Conservation (phyloP, 2,113 vertebrate species). For the Hiodon tergisus region DNA sequence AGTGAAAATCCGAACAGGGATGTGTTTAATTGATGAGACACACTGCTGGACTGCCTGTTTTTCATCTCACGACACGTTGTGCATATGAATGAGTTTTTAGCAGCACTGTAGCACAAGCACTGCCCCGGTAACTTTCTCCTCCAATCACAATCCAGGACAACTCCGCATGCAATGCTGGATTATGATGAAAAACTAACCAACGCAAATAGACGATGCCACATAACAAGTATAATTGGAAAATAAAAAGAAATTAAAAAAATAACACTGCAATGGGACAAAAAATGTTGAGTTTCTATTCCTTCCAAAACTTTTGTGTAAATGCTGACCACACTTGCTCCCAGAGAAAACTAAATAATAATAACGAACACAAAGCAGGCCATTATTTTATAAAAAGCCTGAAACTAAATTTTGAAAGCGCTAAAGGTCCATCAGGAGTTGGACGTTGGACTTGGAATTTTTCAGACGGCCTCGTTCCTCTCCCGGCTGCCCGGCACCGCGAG, state of each 20-base stretch:
- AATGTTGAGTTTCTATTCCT: no score
- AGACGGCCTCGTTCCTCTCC: background rate
- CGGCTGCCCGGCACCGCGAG: background rate
- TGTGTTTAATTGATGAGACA: background rate
- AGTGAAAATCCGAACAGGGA: background rate
- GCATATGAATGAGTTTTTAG: constrained; percentile 8
- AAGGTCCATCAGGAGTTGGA: no score
- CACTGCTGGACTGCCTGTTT: background rate
- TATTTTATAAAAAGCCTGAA: background rate
- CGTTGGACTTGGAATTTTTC: background rate
- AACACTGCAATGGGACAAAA: background rate
- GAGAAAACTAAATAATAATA: background rate
- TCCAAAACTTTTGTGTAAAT: no score
- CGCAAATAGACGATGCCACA: no score
- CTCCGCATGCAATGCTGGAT: background rate
- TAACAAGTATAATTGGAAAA: no score
- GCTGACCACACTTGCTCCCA: no score
- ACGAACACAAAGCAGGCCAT: background rate
- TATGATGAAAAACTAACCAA: no score
- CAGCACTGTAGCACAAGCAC: background rate
- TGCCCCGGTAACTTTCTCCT: background rate
- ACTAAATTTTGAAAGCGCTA: background rate
- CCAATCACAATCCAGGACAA: background rate
- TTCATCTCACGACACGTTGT: background rate
- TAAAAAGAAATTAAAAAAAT: background rate